Evolutionary conservation across 1,140 invertebrate genomes (phyloP).

Genomic region (Atta cephalotes): DNA sequence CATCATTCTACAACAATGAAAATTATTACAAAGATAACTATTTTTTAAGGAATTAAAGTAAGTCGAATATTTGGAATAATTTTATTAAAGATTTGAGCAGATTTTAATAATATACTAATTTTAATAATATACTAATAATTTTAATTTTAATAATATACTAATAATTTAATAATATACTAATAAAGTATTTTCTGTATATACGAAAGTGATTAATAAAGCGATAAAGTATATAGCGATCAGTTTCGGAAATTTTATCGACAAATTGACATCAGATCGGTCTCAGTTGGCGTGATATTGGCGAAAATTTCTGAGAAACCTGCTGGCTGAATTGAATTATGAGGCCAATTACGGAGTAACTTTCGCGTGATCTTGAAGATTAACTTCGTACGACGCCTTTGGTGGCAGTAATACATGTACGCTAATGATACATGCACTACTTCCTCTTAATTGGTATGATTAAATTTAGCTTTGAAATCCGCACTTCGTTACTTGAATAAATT

Average conservation of each 20-base stretch:
- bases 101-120: slow-evolving; percentile 19
- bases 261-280: slow-evolving; percentile 20
- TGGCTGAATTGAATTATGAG: slow-evolving; percentile 40
- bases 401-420: slow-evolving; percentile 11
- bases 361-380: slow-evolving; percentile 18
- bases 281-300: slow-evolving; percentile 10
- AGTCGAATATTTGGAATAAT: background rate
- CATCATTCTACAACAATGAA: background rate
- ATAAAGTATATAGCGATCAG: slow-evolving; percentile 9
- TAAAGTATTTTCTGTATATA: background rate
- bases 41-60: background rate
- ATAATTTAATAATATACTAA: slow-evolving; percentile 18
- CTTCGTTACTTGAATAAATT: background rate
- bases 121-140: slow-evolving; percentile 16
- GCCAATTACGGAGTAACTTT: slow-evolving; percentile 44
- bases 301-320: slow-evolving; percentile 46
- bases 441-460: background rate
- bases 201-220: slow-evolving; percentile 1
- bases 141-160: slow-evolving; percentile 21
- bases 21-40: background rate
- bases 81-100: background rate
- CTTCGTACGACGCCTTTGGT: background rate
- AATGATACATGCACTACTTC: slow-evolving; percentile 19
- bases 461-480: background rate
- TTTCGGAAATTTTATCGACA: slow-evolving; percentile 31